A percentile compares a stretch with the other conserved stretches of the same genome.
Evolutionary conservation across 2,113 vertebrate species (phyloP).

Genomic region (Protobothrops flavoviridis): DNA sequence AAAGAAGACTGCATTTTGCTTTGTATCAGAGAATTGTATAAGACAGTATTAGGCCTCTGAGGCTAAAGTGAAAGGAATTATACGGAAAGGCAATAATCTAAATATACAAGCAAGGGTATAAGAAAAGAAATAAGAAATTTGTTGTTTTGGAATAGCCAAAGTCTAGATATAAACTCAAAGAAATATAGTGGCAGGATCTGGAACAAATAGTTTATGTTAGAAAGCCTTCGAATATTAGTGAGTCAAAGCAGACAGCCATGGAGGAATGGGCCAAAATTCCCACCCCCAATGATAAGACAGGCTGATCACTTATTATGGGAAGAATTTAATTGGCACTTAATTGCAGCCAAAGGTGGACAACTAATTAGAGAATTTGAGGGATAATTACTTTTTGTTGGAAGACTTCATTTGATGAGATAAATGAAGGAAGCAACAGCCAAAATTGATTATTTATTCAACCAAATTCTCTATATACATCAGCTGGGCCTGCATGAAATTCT

Average conservation of each 20-base stretch:
- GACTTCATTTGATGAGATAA: not conserved
- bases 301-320: not conserved
- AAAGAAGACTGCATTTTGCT: not conserved
- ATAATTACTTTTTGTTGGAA: not conserved
- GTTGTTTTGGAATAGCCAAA: not conserved
- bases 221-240: not conserved
- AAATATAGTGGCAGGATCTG: not conserved
- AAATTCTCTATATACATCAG: not conserved
- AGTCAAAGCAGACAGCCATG: not conserved
- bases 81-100: not conserved
- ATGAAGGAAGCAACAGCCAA: not conserved
- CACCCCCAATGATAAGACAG: not conserved
- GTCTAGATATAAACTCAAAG: not conserved
- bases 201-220: not conserved
- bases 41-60: not conserved
- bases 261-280: not conserved
- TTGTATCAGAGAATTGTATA: not conserved
- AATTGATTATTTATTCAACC: not conserved
- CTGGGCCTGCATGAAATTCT: not conserved
- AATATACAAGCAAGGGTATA: not conserved
- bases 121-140: not conserved
- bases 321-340: not conserved
- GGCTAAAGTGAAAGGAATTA: not conserved
- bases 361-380: not conserved
- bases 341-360: not conserved